Evolutionary conservation across 37 sponge, comb jelly and placozoan species (phyloP), one percentile per base, ranked within the genome.

Genomic region (Corticium candelabrum): DNA sequence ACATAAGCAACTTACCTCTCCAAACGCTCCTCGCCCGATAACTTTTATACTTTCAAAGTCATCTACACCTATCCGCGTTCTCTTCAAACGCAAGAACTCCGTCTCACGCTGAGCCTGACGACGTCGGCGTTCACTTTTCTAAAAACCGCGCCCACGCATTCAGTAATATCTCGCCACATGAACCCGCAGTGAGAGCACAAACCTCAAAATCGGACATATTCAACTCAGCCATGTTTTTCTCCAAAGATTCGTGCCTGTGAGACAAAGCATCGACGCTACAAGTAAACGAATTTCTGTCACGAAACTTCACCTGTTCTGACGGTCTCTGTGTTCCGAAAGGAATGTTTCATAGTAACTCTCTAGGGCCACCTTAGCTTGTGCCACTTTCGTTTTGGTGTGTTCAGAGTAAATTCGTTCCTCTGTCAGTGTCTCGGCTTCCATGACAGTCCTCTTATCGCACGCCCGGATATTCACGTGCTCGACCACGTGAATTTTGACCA

Each of bases 11-110:
- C 31, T 79, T 31, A 96, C 98, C 84, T 97, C 99, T 2, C 99
- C 99, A 86, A 97, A 97, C 0, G 99, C 99, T 4, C 99, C 99
- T 80, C 99, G 41, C 2, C 99, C 99, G 29, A 97, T 97, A 37
- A 94, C 90, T 82, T 97, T 97, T 33, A 97, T 83, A 15, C 86
- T 85, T 50, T 89, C 91, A 77, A 97, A 97, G 83, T 97, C 99
- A 3, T 94, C 89, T 69, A 89, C 89, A 0, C 94, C 94, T 4
- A 97, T 76, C 5, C 94, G 81, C 43, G 93, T 87, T 1, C 99
- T 77, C 34, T 96, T 79, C 34, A 97, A 87, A 34, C 99, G 74
- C 1, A 97, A 87, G 78, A 97, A 97, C 69, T 97, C 89, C 0
- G 99, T 97, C 82, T 97, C 99, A 40, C 89, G 93, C 32, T 80